These are phyloP conservation scores for Fissipunctia ypsillon DNA, from an alignment of 2,888 invertebrate genomes.

Conservation along the genomic window DNA sequence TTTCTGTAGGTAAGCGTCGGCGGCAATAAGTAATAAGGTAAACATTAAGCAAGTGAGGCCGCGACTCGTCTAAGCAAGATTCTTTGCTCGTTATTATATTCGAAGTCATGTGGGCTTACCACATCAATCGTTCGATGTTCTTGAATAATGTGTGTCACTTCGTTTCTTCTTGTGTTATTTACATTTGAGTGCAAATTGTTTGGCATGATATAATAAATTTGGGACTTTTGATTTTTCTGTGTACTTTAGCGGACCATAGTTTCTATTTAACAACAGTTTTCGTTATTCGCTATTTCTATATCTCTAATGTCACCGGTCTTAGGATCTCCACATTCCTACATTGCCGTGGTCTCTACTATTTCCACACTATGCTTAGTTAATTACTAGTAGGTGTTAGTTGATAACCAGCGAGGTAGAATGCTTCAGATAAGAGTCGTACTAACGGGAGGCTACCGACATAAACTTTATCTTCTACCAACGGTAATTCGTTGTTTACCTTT, in stretches of 20 bases:
- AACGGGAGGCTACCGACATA: constrained; percentile 71
- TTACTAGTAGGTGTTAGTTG: constrained; percentile 61
- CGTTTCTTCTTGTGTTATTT: constrained; percentile 21
- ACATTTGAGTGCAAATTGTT: constrained; percentile 16
- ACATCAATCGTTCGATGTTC: constrained; percentile 55
- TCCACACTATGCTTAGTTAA: constrained; percentile 47
- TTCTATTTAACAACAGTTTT: not conserved
- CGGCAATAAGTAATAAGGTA: constrained; percentile 87
- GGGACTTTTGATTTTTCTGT: not conserved
- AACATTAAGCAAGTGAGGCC: constrained; percentile 85
- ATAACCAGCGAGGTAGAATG: constrained; percentile 69
- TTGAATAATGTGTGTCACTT: constrained; percentile 64
- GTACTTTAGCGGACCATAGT: not conserved
- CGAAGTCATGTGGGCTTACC: constrained; percentile 50
- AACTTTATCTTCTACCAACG: constrained; percentile 70
- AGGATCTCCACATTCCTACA: constrained; percentile 7
- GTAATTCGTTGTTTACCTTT: constrained; percentile 73
- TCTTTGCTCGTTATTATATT: constrained; percentile 67
- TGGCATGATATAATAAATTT: not conserved
- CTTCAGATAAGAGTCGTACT: constrained; percentile 74
- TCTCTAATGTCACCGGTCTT: not conserved
- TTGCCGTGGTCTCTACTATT: constrained; percentile 29
- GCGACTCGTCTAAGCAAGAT: constrained; percentile 74
- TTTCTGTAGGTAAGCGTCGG: constrained; percentile 81
- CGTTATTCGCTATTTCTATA: not conserved